These are phyloP conservation scores for Oryzias celebensis DNA, from an alignment of 2,113 vertebrate genomes.

Conservation along the genomic window DNA sequence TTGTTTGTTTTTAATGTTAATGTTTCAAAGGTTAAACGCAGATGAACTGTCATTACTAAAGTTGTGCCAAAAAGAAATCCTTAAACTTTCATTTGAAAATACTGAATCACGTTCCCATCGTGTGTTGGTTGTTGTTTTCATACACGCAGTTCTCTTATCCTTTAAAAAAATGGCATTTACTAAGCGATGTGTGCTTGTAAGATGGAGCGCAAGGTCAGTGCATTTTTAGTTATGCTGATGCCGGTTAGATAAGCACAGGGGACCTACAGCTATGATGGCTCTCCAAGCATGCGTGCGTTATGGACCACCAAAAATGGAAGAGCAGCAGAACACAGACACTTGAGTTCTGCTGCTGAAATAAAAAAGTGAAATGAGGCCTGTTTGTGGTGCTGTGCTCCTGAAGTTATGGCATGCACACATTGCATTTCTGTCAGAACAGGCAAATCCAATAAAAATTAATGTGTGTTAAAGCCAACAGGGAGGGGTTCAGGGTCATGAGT, in stretches of 20 bases:
- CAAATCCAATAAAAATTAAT: neutral
- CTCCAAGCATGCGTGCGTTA: neutral
- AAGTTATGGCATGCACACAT: constrained; percentile 33
- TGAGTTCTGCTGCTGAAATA: constrained; percentile 20
- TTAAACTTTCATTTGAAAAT: constrained; percentile 28
- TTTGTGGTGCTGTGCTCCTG: neutral
- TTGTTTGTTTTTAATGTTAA: no score
- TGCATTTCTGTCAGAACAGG: constrained; percentile 10
- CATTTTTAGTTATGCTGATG: constrained; percentile 24
- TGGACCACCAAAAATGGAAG: neutral
- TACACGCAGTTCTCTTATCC: neutral
- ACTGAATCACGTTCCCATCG: constrained; percentile 11
- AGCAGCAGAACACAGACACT: neutral
- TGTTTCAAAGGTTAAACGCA: no score
- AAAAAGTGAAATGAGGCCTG: constrained; percentile 16
- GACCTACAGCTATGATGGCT: neutral
- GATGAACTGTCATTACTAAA: no score
- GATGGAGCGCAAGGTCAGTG: constrained; percentile 36
- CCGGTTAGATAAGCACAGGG: constrained; percentile 3
- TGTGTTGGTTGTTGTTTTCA: neutral
- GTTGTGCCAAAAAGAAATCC: constrained; percentile 20
- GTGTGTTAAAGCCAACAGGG: constrained; percentile 10
- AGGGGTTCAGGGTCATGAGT: constrained; percentile 39
- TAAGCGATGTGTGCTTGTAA: neutral
- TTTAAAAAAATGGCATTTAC: neutral